Base-by-base conservation (phyloP, 2,888 invertebrate species). In the Temnothorax ravouxi region DNA sequence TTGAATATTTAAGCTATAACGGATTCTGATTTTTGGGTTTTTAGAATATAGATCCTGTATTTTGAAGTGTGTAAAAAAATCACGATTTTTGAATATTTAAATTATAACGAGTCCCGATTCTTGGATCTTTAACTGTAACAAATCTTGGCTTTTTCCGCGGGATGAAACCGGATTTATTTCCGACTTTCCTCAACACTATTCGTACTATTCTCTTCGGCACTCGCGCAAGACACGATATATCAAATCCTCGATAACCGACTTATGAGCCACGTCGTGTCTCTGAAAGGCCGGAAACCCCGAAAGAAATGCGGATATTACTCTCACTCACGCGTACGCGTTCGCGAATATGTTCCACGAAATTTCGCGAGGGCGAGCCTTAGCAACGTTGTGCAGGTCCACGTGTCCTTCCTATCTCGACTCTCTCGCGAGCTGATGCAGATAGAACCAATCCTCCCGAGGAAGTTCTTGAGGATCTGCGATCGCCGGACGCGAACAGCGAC, bases 271-370 rank as follows among this genome's bases (percentile, higher is more conserved):
- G 29, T 29, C 52, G 38, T 44, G 54, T 77, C 69, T 66, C 69
- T 44, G 69, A 25, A 29, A 38, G 1, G 6, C 41, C n/a, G 52
- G 29, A 74, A 59, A 59, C n/a, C 44, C 44, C 44, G 29, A 29
- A 54, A 56, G 25, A 50, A 25, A 5, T 8, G 59, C 50, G 50
- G 21, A 77, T 77, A 56, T 69, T 54, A 69, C 77, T 77, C 77
- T 77, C 77, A 77, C 77, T 77, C 67, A 29, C 74, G 88, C 71
- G 62, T 64, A 61, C 75, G 75, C 75, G 84, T 18, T 71, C 80
- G 76, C 80, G 69, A 66, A 88, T 77, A 76, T 84, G 88, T 47
- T 89, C 72, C 59, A 21, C 88, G 86, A 83, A 87, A 87, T 88
- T 84, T 88, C 82, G 76, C 64, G 66, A 71, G 83, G 66, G 44